These are phyloP conservation scores for Danionella cerebrum DNA, from an alignment of 2,113 vertebrate species.

Conservation along the genomic window DNA sequence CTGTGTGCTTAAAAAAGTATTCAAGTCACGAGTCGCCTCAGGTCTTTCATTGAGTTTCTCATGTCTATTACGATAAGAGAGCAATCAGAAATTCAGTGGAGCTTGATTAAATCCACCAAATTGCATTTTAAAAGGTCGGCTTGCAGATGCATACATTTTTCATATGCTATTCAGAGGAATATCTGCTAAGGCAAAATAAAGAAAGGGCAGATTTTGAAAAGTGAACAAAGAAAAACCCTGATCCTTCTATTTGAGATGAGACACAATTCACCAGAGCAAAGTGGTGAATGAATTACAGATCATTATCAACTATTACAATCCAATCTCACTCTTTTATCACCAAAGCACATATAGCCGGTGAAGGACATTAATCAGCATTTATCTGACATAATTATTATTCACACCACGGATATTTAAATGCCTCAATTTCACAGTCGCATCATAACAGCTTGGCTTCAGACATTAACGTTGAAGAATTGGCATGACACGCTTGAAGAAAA, in stretches of 20 bases:
- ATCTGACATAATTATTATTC: neutral
- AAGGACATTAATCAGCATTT: neutral
- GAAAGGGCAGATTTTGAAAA: neutral
- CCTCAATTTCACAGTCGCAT: neutral
- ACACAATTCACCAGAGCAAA: neutral
- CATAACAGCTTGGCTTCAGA: neutral
- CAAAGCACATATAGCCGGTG: neutral
- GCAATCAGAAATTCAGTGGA: conserved; percentile 1
- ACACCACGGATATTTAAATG: neutral
- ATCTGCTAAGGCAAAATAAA: neutral
- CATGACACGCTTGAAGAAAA: neutral
- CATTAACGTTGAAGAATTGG: neutral
- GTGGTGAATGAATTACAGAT: neutral
- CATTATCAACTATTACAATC: neutral
- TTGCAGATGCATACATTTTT: conserved; percentile 10
- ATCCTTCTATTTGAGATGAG: neutral
- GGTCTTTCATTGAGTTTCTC: neutral
- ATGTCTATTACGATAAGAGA: neutral
- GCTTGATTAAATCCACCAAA: neutral
- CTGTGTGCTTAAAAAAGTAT: too few relatives aligned
- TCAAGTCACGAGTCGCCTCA: neutral
- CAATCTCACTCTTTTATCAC: neutral
- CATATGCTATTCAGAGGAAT: neutral
- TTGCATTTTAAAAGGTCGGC: conserved; percentile 24
- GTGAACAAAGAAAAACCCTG: neutral